Evolutionary conservation across 1,140 invertebrate species (phyloP).

Genomic region (Caerostris darwini): DNA sequence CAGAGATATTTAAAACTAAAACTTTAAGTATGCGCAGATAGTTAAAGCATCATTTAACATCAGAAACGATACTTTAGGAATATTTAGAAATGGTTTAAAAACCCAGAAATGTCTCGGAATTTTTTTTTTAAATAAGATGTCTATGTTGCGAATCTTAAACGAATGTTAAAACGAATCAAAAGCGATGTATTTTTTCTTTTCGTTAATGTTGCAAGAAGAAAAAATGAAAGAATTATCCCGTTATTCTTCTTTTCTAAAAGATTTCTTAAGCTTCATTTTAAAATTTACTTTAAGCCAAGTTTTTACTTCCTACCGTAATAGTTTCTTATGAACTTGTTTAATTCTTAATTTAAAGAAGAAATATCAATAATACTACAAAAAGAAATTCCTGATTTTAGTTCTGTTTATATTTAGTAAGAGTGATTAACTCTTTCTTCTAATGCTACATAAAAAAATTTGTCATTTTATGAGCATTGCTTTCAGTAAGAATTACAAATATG

Average conservation of each 20-base stretch:
- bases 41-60: slow-evolving; percentile 48
- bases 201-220: slow-evolving; percentile 23
- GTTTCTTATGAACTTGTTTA: neutral
- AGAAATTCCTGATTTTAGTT: neutral
- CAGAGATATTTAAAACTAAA: slow-evolving; percentile 37
- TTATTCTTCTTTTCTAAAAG: slow-evolving; percentile 35
- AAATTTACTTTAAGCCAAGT: neutral
- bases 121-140: neutral
- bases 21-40: neutral
- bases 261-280: neutral
- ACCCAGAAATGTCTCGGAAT: neutral
- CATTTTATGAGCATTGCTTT: slow-evolving; percentile 10
- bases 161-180: neutral
- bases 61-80: slow-evolving; percentile 35
- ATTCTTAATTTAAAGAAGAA: neutral
- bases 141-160: slow-evolving; percentile 48
- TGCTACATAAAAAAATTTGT: neutral
- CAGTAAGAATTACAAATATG: slow-evolving; percentile 4
- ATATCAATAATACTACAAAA: neutral
- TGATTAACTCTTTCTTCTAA: neutral
- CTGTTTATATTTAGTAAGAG: neutral
- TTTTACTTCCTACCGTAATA: neutral
- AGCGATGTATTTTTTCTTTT: neutral
- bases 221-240: neutral
- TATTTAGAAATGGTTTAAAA: slow-evolving; percentile 39